Percentiles rank a stretch among this genome's conserved stretches.
phyloP scores from a whole-genome alignment of 2,797 vertebrate species.

The Threskiornis aethiopicus region DNA sequence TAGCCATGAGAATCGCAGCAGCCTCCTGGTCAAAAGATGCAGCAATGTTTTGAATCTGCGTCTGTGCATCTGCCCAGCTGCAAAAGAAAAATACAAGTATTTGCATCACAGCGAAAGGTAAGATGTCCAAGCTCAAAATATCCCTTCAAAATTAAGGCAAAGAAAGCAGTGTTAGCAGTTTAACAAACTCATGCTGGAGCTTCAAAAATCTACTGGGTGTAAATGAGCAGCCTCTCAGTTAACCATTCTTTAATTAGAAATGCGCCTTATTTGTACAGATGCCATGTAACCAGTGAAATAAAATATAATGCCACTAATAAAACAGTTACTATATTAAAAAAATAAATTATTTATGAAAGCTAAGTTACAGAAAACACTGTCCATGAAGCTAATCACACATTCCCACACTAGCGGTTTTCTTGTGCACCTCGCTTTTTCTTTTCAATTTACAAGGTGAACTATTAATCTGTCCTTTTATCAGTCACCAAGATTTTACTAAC shows the following conservation, averaged over 20 bases:
- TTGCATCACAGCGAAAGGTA: background rate
- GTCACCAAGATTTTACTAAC: background rate
- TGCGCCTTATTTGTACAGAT: background rate
- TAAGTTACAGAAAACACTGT: background rate
- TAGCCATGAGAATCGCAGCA: constrained; percentile 94
- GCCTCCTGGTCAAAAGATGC: constrained; percentile 97
- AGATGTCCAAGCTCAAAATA: background rate
- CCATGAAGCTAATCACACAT: background rate
- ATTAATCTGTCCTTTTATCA: background rate
- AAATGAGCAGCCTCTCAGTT: background rate
- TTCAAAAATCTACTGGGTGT: background rate
- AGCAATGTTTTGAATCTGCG: constrained; percentile 94
- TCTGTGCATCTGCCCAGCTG: constrained; percentile 97
- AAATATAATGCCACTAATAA: background rate
- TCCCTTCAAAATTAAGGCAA: background rate
- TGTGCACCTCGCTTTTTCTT: background rate
- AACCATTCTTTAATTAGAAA: background rate
- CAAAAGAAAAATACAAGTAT: constrained; percentile 7
- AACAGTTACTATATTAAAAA: background rate
- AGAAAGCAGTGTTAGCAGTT: background rate
- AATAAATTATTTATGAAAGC: background rate
- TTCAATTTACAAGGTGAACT: background rate
- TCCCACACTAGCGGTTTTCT: background rate
- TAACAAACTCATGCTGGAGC: background rate
- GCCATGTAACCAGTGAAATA: background rate